Conservation (phyloP, 2,888 invertebrate species). For the Ptilodon capucinus region DNA sequence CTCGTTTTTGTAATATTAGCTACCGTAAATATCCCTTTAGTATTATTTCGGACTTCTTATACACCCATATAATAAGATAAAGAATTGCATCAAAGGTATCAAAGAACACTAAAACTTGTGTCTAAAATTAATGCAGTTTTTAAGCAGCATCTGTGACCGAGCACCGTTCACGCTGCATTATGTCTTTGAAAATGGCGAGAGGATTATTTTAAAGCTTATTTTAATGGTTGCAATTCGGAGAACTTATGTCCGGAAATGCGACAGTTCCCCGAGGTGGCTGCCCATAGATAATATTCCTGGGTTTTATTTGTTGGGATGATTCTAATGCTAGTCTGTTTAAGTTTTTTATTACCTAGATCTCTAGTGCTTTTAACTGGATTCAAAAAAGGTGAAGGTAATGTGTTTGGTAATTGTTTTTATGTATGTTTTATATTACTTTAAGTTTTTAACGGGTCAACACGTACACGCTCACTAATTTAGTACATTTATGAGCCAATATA, state of each 20-base stretch:
- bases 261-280: conserved; percentile 35
- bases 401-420: no score
- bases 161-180: conserved; percentile 40
- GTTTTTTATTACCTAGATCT: conserved; percentile 10
- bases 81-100: neutral
- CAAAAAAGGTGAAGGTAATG: no score
- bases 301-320: conserved; percentile 2
- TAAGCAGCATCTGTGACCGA: conserved; percentile 41
- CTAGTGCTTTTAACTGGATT: no score
- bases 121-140: conserved; percentile 8
- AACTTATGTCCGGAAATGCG: conserved; percentile 44
- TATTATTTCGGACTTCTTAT: no score
- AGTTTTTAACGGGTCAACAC: no score
- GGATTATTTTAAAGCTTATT: conserved; percentile 65
- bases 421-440: no score
- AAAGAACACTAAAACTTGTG: neutral
- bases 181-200: conserved; percentile 46
- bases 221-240: conserved; percentile 52
- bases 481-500: no score
- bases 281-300: conserved; percentile 21
- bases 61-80: no score
- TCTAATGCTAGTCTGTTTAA: neutral
- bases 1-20: no score
- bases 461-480: no score
- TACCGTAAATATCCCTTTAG: no score